Percentiles rank a stretch among this genome's conserved stretches.
phyloP scores from a whole-genome alignment of 2,797 vertebrate species.

The Vultur gryphus region DNA sequence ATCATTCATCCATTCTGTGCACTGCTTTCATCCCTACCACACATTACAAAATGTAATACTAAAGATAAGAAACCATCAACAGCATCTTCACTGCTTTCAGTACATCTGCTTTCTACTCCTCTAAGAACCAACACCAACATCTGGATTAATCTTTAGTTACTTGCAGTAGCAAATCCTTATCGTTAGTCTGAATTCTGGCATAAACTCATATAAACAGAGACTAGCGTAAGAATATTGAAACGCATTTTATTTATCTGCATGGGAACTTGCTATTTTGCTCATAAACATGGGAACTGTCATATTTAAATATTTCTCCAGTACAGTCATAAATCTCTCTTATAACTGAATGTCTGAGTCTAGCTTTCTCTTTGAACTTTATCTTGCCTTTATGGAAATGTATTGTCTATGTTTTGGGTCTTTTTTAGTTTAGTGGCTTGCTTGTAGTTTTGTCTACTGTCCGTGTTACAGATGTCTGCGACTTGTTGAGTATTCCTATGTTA shows the following conservation, averaged over 20 bases:
- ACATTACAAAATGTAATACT: not conserved
- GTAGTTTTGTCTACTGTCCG: not conserved
- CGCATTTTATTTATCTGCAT: conserved; percentile 43
- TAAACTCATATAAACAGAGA: conserved; percentile 40
- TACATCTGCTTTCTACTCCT: not conserved
- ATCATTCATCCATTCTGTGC: not conserved
- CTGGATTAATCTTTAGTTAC: conserved; percentile 1
- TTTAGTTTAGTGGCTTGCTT: not conserved
- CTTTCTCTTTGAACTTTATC: conserved; percentile 47
- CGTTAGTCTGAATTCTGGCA: conserved; percentile 17
- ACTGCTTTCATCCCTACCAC: conserved; percentile 17
- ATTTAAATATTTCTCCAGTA: conserved; percentile 42
- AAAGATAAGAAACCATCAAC: conserved; percentile 26
- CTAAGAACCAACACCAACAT: not conserved
- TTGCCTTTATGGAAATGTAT: not conserved
- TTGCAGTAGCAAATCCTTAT: conserved; percentile 48
- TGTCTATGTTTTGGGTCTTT: not conserved
- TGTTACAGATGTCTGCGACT: not conserved
- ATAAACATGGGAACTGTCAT: conserved; percentile 35
- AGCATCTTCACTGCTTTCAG: not conserved
- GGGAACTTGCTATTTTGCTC: not conserved
- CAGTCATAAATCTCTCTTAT: conserved; percentile 27
- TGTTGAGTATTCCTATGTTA: not conserved
- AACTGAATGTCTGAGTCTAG: conserved; percentile 1
- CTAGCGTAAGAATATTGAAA: conserved; percentile 27